Conservation (phyloP, 2,888 invertebrate species). For the Apotomis turbidana region DNA sequence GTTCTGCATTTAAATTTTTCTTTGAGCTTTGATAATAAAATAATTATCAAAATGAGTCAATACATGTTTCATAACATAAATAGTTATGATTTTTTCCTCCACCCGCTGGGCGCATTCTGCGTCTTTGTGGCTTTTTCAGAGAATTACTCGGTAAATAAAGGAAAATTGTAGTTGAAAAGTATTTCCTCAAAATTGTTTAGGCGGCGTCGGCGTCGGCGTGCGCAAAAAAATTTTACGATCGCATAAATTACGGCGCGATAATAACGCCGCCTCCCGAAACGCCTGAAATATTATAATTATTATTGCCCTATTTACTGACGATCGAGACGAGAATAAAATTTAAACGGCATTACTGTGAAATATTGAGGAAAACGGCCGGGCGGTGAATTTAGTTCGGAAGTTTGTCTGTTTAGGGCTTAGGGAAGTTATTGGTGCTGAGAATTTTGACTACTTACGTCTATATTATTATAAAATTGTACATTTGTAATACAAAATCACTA, state of each 20-base stretch:
- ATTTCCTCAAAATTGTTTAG: slow-evolving; percentile 25
- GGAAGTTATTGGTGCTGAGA: not conserved
- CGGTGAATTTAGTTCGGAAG: slow-evolving; percentile 15
- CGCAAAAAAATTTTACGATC: slow-evolving; percentile 37
- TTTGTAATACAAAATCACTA: too few species aligned
- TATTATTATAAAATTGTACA: too few species aligned
- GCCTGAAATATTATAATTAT: slow-evolving; percentile 37
- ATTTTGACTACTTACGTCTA: not conserved
- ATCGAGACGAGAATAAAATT: slow-evolving; percentile 30
- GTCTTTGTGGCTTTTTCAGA: too few species aligned
- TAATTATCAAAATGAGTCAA: too few species aligned
- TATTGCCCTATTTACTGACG: slow-evolving; percentile 22
- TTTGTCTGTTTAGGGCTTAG: not conserved
- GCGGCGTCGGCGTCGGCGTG: slow-evolving; percentile 21
- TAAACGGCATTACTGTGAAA: slow-evolving; percentile 21
- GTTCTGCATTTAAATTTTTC: too few species aligned
- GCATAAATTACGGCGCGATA: slow-evolving; percentile 36
- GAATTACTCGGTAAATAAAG: not conserved
- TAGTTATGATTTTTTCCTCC: too few species aligned
- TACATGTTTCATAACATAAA: too few species aligned
- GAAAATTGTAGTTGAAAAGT: slow-evolving; percentile 21
- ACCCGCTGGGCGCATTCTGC: too few species aligned
- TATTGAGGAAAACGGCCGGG: not conserved
- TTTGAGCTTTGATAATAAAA: too few species aligned
- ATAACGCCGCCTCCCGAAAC: slow-evolving; percentile 18